A percentile compares a stretch with the other conserved stretches of the same genome.
phyloP scores from a whole-genome alignment of 1,140 invertebrate species.

The Eurosta solidaginis region DNA sequence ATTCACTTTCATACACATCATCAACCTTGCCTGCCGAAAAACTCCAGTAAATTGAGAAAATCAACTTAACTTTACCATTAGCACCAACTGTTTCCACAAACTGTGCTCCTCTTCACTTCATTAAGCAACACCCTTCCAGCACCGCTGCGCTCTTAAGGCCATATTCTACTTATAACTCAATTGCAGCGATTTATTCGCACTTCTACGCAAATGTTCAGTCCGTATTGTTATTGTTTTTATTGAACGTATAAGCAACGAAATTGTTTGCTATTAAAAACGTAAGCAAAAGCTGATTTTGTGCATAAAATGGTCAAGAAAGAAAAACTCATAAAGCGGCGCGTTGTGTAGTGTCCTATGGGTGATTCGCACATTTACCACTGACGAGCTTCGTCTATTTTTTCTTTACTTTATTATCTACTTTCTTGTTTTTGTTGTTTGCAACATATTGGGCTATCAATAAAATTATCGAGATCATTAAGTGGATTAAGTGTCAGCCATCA shows the following conservation, averaged over 20 bases:
- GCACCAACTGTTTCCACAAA: no score
- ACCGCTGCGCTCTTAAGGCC: no score
- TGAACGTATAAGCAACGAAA: not conserved
- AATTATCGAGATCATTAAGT: constrained; percentile 60
- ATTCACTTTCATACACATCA: no score
- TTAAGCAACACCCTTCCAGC: no score
- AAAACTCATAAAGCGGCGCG: not conserved
- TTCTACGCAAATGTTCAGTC: not conserved
- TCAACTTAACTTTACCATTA: no score
- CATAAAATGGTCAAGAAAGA: not conserved
- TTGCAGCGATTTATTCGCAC: not conserved
- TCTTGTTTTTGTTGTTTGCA: not conserved
- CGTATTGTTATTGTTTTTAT: not conserved
- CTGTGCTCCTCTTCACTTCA: no score
- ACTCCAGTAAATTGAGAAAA: no score
- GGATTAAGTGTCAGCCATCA: constrained; percentile 59
- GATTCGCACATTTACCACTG: constrained; percentile 30
- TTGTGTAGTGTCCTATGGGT: not conserved
- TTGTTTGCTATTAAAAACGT: not conserved
- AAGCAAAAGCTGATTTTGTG: not conserved
- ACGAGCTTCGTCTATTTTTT: not conserved
- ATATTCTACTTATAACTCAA: not conserved
- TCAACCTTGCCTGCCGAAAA: no score
- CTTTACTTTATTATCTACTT: not conserved
- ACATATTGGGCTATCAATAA: constrained; percentile 56